Evolutionary conservation across 1,140 invertebrate genomes (phyloP), one percentile per base, ranked within the genome.

Genomic region (Brachionus asplanchnoidis): DNA sequence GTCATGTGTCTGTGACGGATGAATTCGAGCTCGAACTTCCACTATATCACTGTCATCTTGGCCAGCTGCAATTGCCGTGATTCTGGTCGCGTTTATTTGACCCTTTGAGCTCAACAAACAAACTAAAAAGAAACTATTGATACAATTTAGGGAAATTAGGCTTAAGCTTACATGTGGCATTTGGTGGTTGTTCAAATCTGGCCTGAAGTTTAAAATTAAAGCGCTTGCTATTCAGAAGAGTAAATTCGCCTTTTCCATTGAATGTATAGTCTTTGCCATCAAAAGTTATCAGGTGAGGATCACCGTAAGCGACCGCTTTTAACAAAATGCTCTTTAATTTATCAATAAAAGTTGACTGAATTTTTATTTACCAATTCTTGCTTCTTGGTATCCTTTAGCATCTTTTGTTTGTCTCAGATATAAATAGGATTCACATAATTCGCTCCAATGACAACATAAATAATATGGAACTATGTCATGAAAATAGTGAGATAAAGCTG

Each of bases 221-320:
- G n/a, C 82, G 32, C n/a, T 68, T 84, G 44, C 60, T 70, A 20
- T 73, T 84, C 17, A 95, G 92, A 85, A 99, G 88, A 2, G 95
- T 94, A 87, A 95, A 99, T 90, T 98, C 96, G 85, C 97, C 97
- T 91, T 95, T 94, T 2, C 96, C 96, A 87, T 97, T 97, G 89
- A 99, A 98, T 0, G 95, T 97, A 87, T 97, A 98, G 26, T 82
- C 79, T 26, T 82, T 82, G 2, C 79, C 79, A 46, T 82, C 79
- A 88, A 97, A 98, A 0, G 96, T 98, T 9, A 95, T 92, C 44
- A 98, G 91, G 88, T 98, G 97, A 0, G 96, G 96, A 90, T 98
- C 96, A 0, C 97, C 97, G 88, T 95, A 98, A 20, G 96, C 93
- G 26, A 94, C 90, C 8, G 91, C 92, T 93, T 44, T 26, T 42